phyloP scores from a whole-genome alignment of 2,113 vertebrate genomes.

The Triplophysa rosa region DNA sequence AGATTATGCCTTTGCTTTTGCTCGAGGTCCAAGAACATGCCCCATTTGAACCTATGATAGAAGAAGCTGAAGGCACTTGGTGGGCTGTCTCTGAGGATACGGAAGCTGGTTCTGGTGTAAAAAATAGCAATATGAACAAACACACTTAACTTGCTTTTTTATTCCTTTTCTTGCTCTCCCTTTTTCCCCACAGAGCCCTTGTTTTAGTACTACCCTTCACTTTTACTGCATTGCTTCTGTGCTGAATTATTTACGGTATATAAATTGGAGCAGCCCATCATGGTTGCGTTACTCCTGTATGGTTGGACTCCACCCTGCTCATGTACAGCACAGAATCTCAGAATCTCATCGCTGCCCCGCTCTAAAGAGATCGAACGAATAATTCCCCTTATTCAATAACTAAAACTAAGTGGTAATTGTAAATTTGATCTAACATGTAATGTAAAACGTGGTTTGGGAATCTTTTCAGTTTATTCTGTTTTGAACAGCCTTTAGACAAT shows the following conservation, averaged over 20 bases:
- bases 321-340: background rate
- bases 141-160: background rate
- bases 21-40: background rate
- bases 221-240: conserved; percentile 34
- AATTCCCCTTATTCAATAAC: background rate
- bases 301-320: conserved; percentile 19
- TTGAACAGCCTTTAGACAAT: background rate
- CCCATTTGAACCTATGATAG: background rate
- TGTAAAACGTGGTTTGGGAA: background rate
- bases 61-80: background rate
- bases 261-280: conserved; percentile 48
- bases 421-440: background rate
- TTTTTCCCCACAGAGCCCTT: background rate
- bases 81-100: background rate
- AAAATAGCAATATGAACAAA: background rate
- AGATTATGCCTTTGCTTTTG: background rate
- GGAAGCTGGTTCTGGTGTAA: background rate
- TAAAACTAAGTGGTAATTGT: background rate
- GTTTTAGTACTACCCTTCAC: conserved; percentile 18
- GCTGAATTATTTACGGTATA: conserved; percentile 53
- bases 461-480: background rate
- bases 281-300: conserved; percentile 31
- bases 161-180: background rate
- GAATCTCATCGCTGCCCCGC: background rate
- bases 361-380: background rate